Evolutionary conservation across 1,140 invertebrate genomes (phyloP).

Genomic region (Schlechtendalia chinensis): DNA sequence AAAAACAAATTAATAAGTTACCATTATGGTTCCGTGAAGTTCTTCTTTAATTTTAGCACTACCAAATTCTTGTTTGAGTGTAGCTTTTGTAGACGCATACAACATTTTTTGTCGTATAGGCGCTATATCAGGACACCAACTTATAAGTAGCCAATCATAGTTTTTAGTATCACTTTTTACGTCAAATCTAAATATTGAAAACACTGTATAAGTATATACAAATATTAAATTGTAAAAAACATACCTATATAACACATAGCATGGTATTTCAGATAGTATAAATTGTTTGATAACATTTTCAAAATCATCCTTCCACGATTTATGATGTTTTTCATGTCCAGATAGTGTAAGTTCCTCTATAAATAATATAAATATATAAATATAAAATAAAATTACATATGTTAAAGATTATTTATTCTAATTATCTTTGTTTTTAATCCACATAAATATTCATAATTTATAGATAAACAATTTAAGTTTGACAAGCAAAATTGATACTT

Average conservation of each 20-base stretch:
- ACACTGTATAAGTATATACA: neutral
- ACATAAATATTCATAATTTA: too few relatives aligned
- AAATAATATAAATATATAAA: slow-evolving; percentile 55
- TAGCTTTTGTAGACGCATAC: slow-evolving; percentile 97
- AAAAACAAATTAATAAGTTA: slow-evolving; percentile 56
- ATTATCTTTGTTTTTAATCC: too few relatives aligned
- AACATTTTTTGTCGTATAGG: slow-evolving; percentile 95
- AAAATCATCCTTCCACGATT: slow-evolving; percentile 86
- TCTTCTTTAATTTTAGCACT: slow-evolving; percentile 86
- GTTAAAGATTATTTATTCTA: too few relatives aligned
- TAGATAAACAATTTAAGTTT: too few relatives aligned
- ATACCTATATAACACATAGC: slow-evolving; percentile 85
- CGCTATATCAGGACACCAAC: slow-evolving; percentile 90
- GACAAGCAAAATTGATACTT: too few relatives aligned
- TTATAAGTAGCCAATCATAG: slow-evolving; percentile 92
- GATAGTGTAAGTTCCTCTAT: slow-evolving; percentile 77
- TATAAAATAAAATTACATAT: too few relatives aligned
- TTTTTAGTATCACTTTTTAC: slow-evolving; percentile 73
- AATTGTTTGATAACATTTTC: slow-evolving; percentile 74
- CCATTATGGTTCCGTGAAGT: slow-evolving; percentile 78
- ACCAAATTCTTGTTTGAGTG: slow-evolving; percentile 95
- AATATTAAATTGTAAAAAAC: neutral
- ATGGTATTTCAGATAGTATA: slow-evolving; percentile 84
- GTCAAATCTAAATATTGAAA: slow-evolving; percentile 67
- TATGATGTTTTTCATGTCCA: slow-evolving; percentile 65